Evolutionary conservation across 1,140 invertebrate species (phyloP), one percentile per base, ranked within the genome.

Genomic region (Drosophila truncata): DNA sequence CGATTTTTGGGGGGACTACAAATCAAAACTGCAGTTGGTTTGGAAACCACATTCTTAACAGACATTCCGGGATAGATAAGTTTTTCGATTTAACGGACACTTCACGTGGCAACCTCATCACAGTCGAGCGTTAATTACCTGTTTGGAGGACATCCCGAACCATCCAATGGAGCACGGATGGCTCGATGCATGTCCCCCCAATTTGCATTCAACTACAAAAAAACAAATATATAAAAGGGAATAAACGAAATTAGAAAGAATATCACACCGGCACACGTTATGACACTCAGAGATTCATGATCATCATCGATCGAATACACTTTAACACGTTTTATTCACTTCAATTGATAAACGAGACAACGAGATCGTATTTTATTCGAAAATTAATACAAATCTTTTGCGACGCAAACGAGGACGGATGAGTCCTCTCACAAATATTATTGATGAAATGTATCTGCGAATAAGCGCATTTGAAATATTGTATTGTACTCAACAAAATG

Each of bases 351-450:
- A 74, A 63, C 61, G 72, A 55, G 52, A 87, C 76, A 83, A 88
- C 83, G 83, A 86, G 85, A 87, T 86, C 82, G 83, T 76, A 87
- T 86, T 86, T 86, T 86, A 88, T 87, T 87, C 84, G 63, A 87
- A 35, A 71, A 78, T 78, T 78, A 78, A 78, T 71, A 71, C 75
- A 78, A 78, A 78, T 78, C 64, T 78, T 79, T 78, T 78, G 76
- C 58, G 58, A 64, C 41, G 58, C 47, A 64, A 49, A 46, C 18
- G 55, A 29, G 42, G 63, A 58, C 52, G 57, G 63, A 58, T 44
- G 57, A 73, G 76, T 78, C 66, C 60, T 85, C 64, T 75, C 59
- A 78, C 71, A 88, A 85, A 78, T 72, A 37, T 63, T 84, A 84
- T 84, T 90, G 65, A 90, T 90, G 65, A 90, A 90, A 74, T 86